Conservation (phyloP, 2,888 invertebrate genomes). For the Sphaerolaimus hirsutus region DNA sequence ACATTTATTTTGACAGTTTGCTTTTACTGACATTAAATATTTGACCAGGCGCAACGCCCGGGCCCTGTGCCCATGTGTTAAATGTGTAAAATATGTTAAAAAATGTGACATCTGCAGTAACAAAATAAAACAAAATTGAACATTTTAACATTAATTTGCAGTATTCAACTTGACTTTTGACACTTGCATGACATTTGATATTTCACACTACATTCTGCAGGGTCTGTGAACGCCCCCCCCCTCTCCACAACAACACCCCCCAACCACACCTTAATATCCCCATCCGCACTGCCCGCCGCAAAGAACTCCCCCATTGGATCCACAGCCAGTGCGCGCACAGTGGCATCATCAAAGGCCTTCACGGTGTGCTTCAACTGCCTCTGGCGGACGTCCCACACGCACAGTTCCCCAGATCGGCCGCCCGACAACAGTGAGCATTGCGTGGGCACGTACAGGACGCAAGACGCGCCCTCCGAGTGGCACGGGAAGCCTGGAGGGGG, state of each 20-base stretch:
- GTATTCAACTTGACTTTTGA: too few relatives aligned
- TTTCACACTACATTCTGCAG: not conserved
- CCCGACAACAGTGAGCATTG: slow-evolving; percentile 80
- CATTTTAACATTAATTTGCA: too few relatives aligned
- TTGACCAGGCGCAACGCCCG: too few relatives aligned
- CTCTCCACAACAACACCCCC: too few relatives aligned
- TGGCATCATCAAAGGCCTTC: slow-evolving; percentile 48
- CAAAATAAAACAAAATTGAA: too few relatives aligned
- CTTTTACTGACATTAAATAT: too few relatives aligned
- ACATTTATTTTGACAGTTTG: too few relatives aligned
- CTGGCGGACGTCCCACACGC: slow-evolving; percentile 78
- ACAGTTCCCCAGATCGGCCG: slow-evolving; percentile 85
- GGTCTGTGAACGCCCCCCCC: not conserved
- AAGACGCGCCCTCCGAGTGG: slow-evolving; percentile 65
- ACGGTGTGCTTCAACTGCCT: slow-evolving; percentile 59
- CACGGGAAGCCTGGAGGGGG: slow-evolving; percentile 71
- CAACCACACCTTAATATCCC: slow-evolving; percentile 35
- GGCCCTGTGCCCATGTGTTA: too few relatives aligned
- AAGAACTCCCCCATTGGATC: slow-evolving; percentile 87
- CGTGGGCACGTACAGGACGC: slow-evolving; percentile 66
- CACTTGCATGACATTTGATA: not conserved
- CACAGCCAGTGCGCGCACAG: slow-evolving; percentile 75
- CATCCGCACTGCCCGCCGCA: slow-evolving; percentile 52
- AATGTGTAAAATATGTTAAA: too few relatives aligned
- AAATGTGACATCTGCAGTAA: too few relatives aligned